These are phyloP conservation scores for Bombyx mori DNA, from an alignment of 1,140 invertebrate genomes.

Conservation along the genomic window ASM3026992v2 NC_085121.1:10810501-10811000, in stretches of 20 bases:
- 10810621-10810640: conserved; percentile 82
- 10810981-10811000: no score
- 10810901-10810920: no score
- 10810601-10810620: conserved; percentile 92
- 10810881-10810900: conserved; percentile 83
- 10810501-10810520: no score
- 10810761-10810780: conserved; percentile 80
- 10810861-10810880: conserved; percentile 87
- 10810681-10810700: conserved; percentile 22
- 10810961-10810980: no score
- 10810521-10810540: no score
- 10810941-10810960: no score
- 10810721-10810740: no score
- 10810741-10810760: conserved; percentile 51
- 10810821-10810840: conserved; percentile 91
- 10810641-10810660: conserved; percentile 89
- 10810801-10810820: conserved; percentile 91
- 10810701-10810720: no score
- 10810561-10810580: conserved; percentile 80
- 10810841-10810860: conserved; percentile 86
- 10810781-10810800: conserved; percentile 85
- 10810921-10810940: no score
- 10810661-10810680: conserved; percentile 91
- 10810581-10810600: conserved; percentile 89
- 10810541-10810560: conserved; percentile 66